Base-by-base conservation (phyloP, 2,113 vertebrate genomes). In the Piprites chloris region DNA sequence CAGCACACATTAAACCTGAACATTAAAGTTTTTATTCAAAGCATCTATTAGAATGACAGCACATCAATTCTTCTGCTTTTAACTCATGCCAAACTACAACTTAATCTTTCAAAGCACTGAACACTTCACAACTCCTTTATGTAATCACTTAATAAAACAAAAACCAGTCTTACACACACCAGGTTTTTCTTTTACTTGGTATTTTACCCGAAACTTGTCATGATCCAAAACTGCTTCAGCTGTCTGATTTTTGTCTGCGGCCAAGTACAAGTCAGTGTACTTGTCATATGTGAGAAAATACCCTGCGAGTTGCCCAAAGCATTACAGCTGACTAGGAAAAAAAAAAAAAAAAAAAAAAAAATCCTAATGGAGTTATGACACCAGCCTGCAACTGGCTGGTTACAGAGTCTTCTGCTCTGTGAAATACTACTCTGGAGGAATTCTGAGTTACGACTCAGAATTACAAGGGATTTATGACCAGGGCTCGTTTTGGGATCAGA, bases 11-110 rank as follows among this genome's bases (percentile, higher is more conserved):
- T 67, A 33, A 90, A 87, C 50, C 10, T 94, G 66, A 96, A 97
- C 97, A 84, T 97, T 85, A 95, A 97, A 96, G 42, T 56, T 97
- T 98, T 98, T 98, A 98, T 98, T 98, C 82, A 97, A 98, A 97
- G 97, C 97, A 24, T 93, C 91, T 97, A 98, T 97, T 96, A 96
- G 92, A 96, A 97, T 92, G 86, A 97, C 94, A 98, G 96, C 97
- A 97, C 91, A 85, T 97, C 95, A 95, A 88, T 82, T 97, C 56
- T 79, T 96, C 92, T 97, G 93, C 96, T 98, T 94, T 97, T 96
- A 97, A 96, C 26, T 96, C 86, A 96, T 56, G 61, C 85, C 95
- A 79, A 95, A 97, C 96, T 98, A 98, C 96, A 97, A 91, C 66
- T 97, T 91, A 93, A 77, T 92, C 85, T 95, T 94, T 84, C 61